Evolutionary conservation across 2,797 vertebrate genomes (phyloP), one percentile per base, ranked within the genome.

Genomic region (Mus minutoides): DNA sequence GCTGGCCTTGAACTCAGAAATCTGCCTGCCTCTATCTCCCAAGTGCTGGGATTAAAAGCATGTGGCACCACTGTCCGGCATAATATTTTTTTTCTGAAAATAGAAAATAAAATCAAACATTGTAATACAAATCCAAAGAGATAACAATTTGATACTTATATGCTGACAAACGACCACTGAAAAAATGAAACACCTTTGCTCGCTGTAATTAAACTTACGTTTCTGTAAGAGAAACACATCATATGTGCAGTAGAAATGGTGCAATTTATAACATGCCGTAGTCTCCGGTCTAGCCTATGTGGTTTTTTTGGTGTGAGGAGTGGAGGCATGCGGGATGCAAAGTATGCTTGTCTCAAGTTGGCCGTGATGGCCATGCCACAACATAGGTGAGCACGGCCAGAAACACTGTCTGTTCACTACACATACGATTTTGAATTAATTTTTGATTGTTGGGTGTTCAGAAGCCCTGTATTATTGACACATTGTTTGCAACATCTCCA

Each of bases 241-340:
- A 1, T 26, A 40, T 82, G 13, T 58, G 79, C 21, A 58, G 54
- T 56, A 82, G 79, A 82, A 58, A 58, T 40, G 34, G 52, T 54
- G 49, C 52, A 34, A n/a, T 49, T 31, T 78, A 34, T 78, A 52
- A 34, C 7, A 19, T 52, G 8, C 29, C 34, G 2, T 24, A 3
- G 54, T 26, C 52, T 80, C 52, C 13, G 34, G 40, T 58, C 52
- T 58, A 56, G n/a, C 54, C 54, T 34, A 0, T 0, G 6, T 60
- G 21, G 21, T 60, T 60, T 82, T 21, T 16, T 4, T 37, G 34
- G 79, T 24, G 22, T 24, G 34, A n/a, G 9, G 52, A 22, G 78
- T 1, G 22, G 58, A 56, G 54, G 79, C 21, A 31, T 0, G 0
- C 1, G 12, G 11, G 26, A 58, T 37, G n/a, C n/a, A 40, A 37